Evolutionary conservation across 1,140 invertebrate species (phyloP), one percentile per base, ranked within the genome.

Genomic region (Metopolophium dirhodum): DNA sequence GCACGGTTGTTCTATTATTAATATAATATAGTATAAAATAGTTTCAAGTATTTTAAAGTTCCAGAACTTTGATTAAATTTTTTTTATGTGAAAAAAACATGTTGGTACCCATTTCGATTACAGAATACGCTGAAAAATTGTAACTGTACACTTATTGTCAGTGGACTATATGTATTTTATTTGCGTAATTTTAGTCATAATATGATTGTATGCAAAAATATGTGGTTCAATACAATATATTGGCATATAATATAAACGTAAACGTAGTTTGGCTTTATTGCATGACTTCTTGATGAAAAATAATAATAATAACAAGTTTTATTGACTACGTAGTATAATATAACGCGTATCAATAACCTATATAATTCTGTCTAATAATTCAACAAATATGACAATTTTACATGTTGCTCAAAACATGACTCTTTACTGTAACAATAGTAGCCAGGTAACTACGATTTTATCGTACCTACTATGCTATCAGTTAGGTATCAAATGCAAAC

Each of bases 21-120:
- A 68, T 68, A n/a, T 68, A 68, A 68, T 68, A 68, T n/a, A n/a
- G 61, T 68, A 68, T n/a, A 68, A 68, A 68, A 68, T 68, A 68
- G 30, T n/a, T 68, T 68, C 61, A 68, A 68, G 14, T 68, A 18
- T 68, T 68, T 68, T 68, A 68, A 61, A 68, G n/a, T n/a, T 14
- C 30, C 30, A 14, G 11, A 68, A 68, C 61, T 61, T 68, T n/a
- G 61, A 68, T 68, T 68, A 68, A 68, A n/a, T 77, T 77, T 77
- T 68, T 54, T 77, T 77, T n/a, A 77, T 77, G 61, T 18, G 61
- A n/a, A 77, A 26, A 77, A 77, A 77, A 77, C 61, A n/a, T n/a
- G 14, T n/a, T 77, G 14, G 30, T n/a, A n/a, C n/a, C 61, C 14
- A 77, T 77, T 77, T 77, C 30, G 8, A 77, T 77, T n/a, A 77